A percentile compares a stretch with the other conserved stretches of the same genome.
Evolutionary conservation across 2,888 invertebrate genomes (phyloP).

Genomic region (Halictus ligatus): DNA sequence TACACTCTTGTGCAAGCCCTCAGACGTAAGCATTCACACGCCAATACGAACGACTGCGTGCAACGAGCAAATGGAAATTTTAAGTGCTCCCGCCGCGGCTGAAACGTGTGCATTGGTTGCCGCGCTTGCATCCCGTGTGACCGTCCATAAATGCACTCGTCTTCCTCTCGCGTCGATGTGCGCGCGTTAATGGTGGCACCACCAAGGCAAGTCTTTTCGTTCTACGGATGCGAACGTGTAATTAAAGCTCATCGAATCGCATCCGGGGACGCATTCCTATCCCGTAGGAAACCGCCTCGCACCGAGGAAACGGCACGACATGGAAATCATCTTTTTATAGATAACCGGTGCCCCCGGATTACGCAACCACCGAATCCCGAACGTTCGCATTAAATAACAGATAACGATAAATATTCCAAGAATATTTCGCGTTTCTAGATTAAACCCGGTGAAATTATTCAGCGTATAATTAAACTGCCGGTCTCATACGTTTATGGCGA

Average conservation of each 20-base stretch:
- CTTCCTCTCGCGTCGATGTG: constrained; percentile 32
- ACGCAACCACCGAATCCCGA: neutral
- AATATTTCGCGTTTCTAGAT: neutral
- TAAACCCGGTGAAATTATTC: neutral
- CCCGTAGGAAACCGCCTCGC: neutral
- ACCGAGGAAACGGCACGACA: neutral
- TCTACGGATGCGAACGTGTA: constrained; percentile 14
- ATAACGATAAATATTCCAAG: neutral
- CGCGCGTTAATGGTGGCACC: constrained; percentile 56
- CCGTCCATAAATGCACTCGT: constrained; percentile 58
- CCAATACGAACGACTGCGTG: constrained; percentile 67
- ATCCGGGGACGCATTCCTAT: constrained; percentile 10
- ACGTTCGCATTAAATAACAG: neutral
- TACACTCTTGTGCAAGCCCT: constrained; percentile 37
- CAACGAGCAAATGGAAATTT: constrained; percentile 76
- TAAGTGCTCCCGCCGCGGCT: constrained; percentile 71
- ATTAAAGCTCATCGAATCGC: constrained; percentile 48
- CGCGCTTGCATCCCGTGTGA: constrained; percentile 38
- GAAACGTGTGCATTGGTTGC: constrained; percentile 59
- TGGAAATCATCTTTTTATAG: constrained; percentile 1
- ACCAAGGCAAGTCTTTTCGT: constrained; percentile 50
- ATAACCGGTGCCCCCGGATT: neutral
- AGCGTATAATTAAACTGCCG: neutral
- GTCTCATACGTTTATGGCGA: neutral
- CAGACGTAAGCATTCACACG: constrained; percentile 61